phyloP scores from a whole-genome alignment of 1,140 invertebrate genomes.

The Drosophila micromelanica region DNA sequence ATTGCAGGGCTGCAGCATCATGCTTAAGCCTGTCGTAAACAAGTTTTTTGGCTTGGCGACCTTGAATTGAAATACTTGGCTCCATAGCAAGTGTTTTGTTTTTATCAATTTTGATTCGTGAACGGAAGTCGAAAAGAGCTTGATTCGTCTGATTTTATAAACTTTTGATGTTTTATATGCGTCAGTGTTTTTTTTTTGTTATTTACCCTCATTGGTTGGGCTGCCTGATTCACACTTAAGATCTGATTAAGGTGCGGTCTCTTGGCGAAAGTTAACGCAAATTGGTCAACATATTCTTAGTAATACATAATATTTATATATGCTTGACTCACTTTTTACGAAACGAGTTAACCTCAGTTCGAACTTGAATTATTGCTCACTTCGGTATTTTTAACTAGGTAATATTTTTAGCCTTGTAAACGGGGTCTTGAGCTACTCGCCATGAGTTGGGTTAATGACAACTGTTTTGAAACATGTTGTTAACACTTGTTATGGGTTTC shows the following conservation, averaged over 20 bases:
- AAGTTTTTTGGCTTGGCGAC: conserved; percentile 59
- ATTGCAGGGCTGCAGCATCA: conserved; percentile 28
- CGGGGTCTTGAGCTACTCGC: conserved; percentile 54
- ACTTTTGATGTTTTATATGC: conserved; percentile 11
- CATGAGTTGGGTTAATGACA: conserved; percentile 64
- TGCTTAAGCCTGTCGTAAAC: conserved; percentile 39
- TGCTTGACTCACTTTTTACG: conserved; percentile 11
- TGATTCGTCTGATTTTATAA: conserved; percentile 16
- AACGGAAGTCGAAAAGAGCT: conserved; percentile 32
- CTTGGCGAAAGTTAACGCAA: conserved; percentile 24
- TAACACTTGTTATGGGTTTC: conserved; percentile 11
- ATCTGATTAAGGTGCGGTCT: conserved; percentile 60
- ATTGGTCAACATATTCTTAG: conserved; percentile 20
- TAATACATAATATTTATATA: neutral
- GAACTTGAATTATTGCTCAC: conserved; percentile 18
- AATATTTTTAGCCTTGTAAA: conserved; percentile 54
- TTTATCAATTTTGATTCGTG: conserved; percentile 32
- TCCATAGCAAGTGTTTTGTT: conserved; percentile 9
- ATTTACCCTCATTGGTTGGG: conserved; percentile 3
- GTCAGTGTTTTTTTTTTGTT: conserved; percentile 14
- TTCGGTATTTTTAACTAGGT: conserved; percentile 18
- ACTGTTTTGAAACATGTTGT: conserved; percentile 22
- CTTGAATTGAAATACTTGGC: conserved; percentile 51
- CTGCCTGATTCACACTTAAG: conserved; percentile 45
- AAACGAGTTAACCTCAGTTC: conserved; percentile 9